Base-by-base conservation (phyloP, 2,797 vertebrate genomes). In the Acestrorhynchus altus region DNA sequence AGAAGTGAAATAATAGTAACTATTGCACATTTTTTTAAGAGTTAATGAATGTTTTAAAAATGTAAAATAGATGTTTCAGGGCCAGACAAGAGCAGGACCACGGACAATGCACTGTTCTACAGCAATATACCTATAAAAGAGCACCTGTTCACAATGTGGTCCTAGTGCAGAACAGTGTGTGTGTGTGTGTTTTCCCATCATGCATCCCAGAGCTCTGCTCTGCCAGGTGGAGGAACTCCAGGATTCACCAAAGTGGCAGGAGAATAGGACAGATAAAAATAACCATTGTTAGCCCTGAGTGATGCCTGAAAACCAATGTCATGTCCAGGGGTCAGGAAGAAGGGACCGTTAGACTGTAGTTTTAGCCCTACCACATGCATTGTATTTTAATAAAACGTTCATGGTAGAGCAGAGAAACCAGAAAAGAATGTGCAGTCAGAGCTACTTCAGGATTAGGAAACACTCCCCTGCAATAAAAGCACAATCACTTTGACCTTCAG, bases 211-310 rank as follows among this genome's bases (percentile, higher is more conserved):
- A 31, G 46, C 56, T 70, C 20, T 57, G 60, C 40, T 15, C 63
- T 63, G 67, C 59, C 13, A 20, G 39, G 26, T 74, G 64, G 72
- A 79, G 44, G 35, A 35, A 61, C 54, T 73, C 70, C 61, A 73
- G 31, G 35, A 31, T 44, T 51, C 16, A 7, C n/a, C 46, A 11
- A 65, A 5, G 59, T 42, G 40, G 22, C 31, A 18, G 26, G 18
- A 7, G 28, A 42, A 40, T 24, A 46, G 44, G 46, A 51, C 31
- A 16, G 28, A 71, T 54, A 22, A 64, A 79, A 75, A 80, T 80
- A 80, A 65, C 66, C 13, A 44, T 18, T n/a, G 42, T 7, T 31
- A 61, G 11, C 16, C 57, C 42, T 35, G 57, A 51, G 18, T 8
- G 26, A 35, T 31, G 56, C 24, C 44, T 16, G 6, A 18, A 15